phyloP scores from a whole-genome alignment of 1,140 invertebrate genomes.

The Parapsyche elsis region DNA sequence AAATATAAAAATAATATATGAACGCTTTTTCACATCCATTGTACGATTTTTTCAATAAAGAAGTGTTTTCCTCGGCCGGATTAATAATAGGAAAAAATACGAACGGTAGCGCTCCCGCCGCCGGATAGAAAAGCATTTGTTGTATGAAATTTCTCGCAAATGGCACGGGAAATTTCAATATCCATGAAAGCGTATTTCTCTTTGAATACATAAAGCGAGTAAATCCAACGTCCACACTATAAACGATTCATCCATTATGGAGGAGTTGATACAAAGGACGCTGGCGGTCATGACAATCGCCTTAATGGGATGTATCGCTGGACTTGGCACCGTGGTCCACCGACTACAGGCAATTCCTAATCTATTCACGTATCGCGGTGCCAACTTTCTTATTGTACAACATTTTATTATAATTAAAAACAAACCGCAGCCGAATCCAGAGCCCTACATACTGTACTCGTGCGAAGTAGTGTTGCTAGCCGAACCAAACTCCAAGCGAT shows the following conservation, averaged over 20 bases:
- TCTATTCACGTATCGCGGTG: neutral
- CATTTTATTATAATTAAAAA: neutral
- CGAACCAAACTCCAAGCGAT: too few species aligned
- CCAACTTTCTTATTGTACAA: neutral
- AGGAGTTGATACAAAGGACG: slow-evolving; percentile 42
- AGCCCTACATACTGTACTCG: too few species aligned
- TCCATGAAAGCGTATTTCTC: slow-evolving; percentile 38
- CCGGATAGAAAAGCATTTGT: neutral
- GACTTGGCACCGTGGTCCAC: slow-evolving; percentile 28
- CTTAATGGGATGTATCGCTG: slow-evolving; percentile 42
- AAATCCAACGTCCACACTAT: slow-evolving; percentile 38
- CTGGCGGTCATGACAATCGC: slow-evolving; percentile 44
- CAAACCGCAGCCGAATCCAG: too few species aligned
- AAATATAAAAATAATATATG: too few species aligned
- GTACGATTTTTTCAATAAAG: neutral
- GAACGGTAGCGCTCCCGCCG: too few species aligned
- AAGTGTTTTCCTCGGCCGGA: neutral
- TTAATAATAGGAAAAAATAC: neutral
- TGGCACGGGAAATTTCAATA: slow-evolving; percentile 38
- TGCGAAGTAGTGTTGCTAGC: too few species aligned
- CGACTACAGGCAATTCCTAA: neutral
- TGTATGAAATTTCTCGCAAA: slow-evolving; percentile 21
- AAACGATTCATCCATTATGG: slow-evolving; percentile 47
- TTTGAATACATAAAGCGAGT: slow-evolving; percentile 37
- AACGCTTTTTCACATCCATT: neutral